Base-by-base conservation (phyloP, 2,888 invertebrate species). In the Zaprionus lineosus region DNA sequence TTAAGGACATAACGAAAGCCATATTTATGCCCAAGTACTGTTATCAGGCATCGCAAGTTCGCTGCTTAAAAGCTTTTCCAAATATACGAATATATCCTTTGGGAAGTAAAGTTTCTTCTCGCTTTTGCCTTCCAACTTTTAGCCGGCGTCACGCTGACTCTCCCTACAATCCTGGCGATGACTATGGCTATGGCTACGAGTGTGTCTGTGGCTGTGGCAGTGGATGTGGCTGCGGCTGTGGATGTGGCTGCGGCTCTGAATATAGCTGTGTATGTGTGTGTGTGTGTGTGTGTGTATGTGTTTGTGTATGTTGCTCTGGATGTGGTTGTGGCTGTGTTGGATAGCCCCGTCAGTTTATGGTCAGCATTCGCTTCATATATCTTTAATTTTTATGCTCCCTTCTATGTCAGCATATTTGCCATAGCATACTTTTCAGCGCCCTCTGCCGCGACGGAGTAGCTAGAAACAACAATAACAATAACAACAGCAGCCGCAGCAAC, bases 351-450 rank as follows among this genome's bases (percentile, higher is more conserved):
- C 52, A 53, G 60, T 72, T 68, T 68, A 67, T 71, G 68, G 68
- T 72, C 73, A 72, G 48, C 68, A 46, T 68, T 51, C 36, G 48
- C 16, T 44, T 72, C 61, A 66, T 69, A 78, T 78, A 71, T 84
- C 84, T 78, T 82, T 84, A 78, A 84, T 78, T 78, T 83, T 82
- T 71, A 78, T 82, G 64, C 63, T 33, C 44, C 31, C 43, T 29
- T 57, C 50, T 53, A 39, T 71, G 84, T 84, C 77, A 78, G 77
- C 84, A 77, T 63, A 70, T 84, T 84, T 53, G 53, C 40, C 62
- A 64, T 70, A 70, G 82, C 84, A 74, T 74, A 84, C 78, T 77
- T 82, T 77, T 84, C 62, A 66, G 71, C 58, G 63, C 21, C 44
- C 19, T 7, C 6, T n/a, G n/a, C n/a, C n/a, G n/a, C n/a, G n/a